These are phyloP conservation scores for Fregata magnificens DNA, from an alignment of 2,113 vertebrate genomes.

Conservation along the genomic window DNA sequence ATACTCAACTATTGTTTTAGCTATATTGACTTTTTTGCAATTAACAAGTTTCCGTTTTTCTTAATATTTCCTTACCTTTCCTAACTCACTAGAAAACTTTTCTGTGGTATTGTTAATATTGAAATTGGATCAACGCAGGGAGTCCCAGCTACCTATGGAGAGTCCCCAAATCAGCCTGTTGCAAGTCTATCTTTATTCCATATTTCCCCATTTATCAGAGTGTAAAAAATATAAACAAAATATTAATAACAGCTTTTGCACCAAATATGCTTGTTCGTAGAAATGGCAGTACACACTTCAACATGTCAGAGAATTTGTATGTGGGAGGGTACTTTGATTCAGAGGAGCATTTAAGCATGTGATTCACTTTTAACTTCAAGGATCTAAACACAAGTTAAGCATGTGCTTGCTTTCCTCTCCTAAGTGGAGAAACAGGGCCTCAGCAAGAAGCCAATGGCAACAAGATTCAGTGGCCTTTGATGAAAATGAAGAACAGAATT, in stretches of 20 bases:
- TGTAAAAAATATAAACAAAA: background rate
- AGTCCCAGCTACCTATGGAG: background rate
- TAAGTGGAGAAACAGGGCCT: background rate
- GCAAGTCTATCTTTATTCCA: background rate
- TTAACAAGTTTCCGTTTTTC: background rate
- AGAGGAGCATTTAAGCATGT: background rate
- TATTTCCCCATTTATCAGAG: background rate
- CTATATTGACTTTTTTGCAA: background rate
- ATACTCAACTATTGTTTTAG: background rate
- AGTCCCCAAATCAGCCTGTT: background rate
- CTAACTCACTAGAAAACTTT: background rate
- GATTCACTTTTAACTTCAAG: background rate
- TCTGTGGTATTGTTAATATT: background rate
- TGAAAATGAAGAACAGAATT: background rate
- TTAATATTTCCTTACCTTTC: background rate
- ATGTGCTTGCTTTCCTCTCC: background rate
- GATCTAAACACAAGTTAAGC: background rate
- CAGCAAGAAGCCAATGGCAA: background rate
- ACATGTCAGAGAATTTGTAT: background rate
- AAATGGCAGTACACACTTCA: background rate
- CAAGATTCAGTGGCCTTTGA: background rate
- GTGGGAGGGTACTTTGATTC: background rate
- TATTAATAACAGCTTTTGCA: background rate
- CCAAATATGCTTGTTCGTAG: background rate
- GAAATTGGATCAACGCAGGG: background rate